Evolutionary conservation across 1,140 invertebrate species (phyloP), one percentile per base, ranked within the genome.

Genomic region (Trachymyrmex septentrionalis): DNA sequence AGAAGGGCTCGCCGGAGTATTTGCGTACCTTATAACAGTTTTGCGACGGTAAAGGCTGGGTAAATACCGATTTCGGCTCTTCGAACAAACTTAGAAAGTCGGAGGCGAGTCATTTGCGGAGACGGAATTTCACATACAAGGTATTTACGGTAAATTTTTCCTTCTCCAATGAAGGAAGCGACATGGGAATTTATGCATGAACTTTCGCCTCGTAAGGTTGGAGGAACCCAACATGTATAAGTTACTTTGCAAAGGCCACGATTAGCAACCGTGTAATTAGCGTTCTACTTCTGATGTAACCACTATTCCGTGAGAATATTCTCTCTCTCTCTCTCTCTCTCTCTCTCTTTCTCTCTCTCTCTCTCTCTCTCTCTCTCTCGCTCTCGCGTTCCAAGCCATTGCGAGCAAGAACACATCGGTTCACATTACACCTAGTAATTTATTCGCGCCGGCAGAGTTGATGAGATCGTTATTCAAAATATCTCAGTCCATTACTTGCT

Each of bases 21-120:
- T 89, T 88, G 72, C 87, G 82, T 86, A 85, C 87, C 80, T 89
- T 89, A 75, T 89, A 86, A 86, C 81, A 86, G 81, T 89, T 89
- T 75, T 86, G 44, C 87, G 48, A 73, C 67, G 21, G 67, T 61
- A 44, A 80, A 69, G 80, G 48, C 81, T 80, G 48, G 81, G 87
- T 86, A 88, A 88, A 88, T 88, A 88, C 67, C 81, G 53, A 87
- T 81, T 76, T 66, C 82, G 30, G 24, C 67, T 82, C 53, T 14
- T 14, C 80, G 53, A 63, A 61, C 55, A 84, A 84, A 84, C 67
- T 63, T 75, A 12, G 67, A 61, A 75, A 75, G 69, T 75, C 69
- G 38, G 67, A 59, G 38, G 24, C 80, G 80, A 72, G 38, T 84
- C 69, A 73, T 84, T 84, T 84, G 80, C 55, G 69, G 80, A 84